These are phyloP conservation scores for Caenorhabditis remanei DNA, from an alignment of 1,140 invertebrate genomes.

Conservation along the genomic window DNA sequence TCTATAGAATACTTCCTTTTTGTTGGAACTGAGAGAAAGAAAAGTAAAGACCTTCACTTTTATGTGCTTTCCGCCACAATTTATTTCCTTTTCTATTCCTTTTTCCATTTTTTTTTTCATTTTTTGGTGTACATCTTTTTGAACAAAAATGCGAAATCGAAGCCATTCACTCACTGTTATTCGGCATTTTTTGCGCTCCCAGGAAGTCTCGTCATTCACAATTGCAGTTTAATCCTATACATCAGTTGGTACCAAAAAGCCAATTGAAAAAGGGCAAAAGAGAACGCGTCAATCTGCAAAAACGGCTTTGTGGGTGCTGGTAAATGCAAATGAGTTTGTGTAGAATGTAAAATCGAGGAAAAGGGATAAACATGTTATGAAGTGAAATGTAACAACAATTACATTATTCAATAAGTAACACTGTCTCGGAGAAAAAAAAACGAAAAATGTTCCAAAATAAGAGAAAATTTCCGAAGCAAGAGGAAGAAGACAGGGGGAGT, in stretches of 20 bases:
- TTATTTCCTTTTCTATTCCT: neutral
- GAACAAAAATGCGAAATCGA: neutral
- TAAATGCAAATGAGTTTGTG: neutral
- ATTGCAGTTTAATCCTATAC: constrained; percentile 31
- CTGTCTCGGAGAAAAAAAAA: neutral
- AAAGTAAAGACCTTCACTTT: neutral
- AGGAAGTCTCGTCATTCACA: constrained; percentile 53
- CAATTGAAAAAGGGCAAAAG: neutral
- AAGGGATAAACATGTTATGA: neutral
- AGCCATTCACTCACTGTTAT: constrained; percentile 43
- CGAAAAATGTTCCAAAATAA: too few species aligned
- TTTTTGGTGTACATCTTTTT: neutral
- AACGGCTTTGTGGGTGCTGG: neutral
- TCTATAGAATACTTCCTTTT: neutral
- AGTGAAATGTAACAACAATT: neutral
- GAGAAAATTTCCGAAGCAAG: too few species aligned
- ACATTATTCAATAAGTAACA: neutral
- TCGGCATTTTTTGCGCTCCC: constrained; percentile 20
- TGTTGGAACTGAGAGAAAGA: neutral
- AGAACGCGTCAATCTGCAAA: neutral
- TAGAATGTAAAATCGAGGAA: neutral
- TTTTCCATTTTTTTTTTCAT: neutral
- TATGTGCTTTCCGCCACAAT: constrained; percentile 3
- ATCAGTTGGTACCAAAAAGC: constrained; percentile 17
- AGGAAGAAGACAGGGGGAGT: too few species aligned